Percentiles rank a stretch among this genome's conserved stretches.
Conservation (phyloP, 2,113 vertebrate species). For the Amphiprion ocellaris region DNA sequence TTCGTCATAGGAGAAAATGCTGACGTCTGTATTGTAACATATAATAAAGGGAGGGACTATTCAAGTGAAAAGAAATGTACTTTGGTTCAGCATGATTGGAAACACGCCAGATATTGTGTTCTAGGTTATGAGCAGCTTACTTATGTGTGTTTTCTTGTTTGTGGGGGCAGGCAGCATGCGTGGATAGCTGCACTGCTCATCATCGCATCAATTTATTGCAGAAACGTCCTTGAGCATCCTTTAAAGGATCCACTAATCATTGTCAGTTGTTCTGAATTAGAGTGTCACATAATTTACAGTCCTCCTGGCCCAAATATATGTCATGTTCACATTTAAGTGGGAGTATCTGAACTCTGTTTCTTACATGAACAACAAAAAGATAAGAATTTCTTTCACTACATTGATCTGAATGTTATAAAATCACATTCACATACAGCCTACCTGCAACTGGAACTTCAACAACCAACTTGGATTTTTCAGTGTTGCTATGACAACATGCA, state of each 20-base stretch:
- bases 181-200: constrained; percentile 3
- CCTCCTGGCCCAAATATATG: background rate
- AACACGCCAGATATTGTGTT: background rate
- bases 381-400: background rate
- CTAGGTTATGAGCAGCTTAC: constrained; percentile 34
- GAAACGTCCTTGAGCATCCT: constrained; percentile 12
- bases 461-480: background rate
- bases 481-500: constrained; percentile 58
- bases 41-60: constrained; percentile 36
- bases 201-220: constrained; percentile 19
- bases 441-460: constrained; percentile 14
- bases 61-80: constrained; percentile 32
- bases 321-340: background rate
- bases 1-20: constrained; percentile 62
- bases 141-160: constrained; percentile 7
- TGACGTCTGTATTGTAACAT: constrained; percentile 54
- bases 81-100: background rate
- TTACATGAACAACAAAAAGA: background rate
- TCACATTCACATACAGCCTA: background rate
- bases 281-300: background rate
- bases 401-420: background rate
- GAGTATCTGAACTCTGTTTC: background rate
- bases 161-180: background rate
- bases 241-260: background rate
- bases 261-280: background rate